phyloP scores from a whole-genome alignment of 2,113 vertebrate genomes.

The Willisornis vidua region DNA sequence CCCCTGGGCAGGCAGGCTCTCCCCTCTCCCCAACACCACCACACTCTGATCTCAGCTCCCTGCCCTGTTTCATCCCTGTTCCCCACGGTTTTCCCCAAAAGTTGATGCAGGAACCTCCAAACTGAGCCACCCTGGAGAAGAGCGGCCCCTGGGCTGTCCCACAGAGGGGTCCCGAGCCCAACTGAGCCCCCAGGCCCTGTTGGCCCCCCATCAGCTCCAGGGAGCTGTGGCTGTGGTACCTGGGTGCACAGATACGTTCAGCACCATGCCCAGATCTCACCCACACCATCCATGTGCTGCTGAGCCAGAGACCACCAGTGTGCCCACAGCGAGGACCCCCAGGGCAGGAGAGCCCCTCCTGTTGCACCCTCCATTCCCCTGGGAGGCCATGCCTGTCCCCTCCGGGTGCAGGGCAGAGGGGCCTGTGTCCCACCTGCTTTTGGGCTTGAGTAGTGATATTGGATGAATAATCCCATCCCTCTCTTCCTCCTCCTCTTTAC shows the following conservation, averaged over 20 bases:
- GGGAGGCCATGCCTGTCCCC: background rate
- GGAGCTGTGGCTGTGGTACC: fast-evolving
- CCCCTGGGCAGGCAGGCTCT: background rate
- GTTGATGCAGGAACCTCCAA: no score
- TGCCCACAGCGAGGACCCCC: no score
- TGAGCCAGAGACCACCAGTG: background rate
- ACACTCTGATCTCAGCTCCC: background rate
- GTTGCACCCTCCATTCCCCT: background rate
- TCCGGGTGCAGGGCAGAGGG: fast-evolving
- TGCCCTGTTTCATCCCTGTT: fast-evolving
- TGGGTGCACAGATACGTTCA: fast-evolving
- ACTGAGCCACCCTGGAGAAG: fast-evolving
- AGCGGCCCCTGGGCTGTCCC: background rate
- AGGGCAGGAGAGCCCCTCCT: background rate
- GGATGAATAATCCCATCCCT: background rate
- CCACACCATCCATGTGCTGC: background rate
- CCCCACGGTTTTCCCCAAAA: background rate
- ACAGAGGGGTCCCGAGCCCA: fast-evolving
- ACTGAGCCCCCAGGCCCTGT: background rate
- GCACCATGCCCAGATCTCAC: fast-evolving
- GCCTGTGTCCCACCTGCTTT: background rate
- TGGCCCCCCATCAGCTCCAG: fast-evolving
- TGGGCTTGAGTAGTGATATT: fast-evolving
- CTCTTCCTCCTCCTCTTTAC: background rate
- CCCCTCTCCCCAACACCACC: fast-evolving